These are phyloP conservation scores for Cybosia mesomella DNA, from an alignment of 2,888 invertebrate genomes.

Conservation along the genomic window DNA sequence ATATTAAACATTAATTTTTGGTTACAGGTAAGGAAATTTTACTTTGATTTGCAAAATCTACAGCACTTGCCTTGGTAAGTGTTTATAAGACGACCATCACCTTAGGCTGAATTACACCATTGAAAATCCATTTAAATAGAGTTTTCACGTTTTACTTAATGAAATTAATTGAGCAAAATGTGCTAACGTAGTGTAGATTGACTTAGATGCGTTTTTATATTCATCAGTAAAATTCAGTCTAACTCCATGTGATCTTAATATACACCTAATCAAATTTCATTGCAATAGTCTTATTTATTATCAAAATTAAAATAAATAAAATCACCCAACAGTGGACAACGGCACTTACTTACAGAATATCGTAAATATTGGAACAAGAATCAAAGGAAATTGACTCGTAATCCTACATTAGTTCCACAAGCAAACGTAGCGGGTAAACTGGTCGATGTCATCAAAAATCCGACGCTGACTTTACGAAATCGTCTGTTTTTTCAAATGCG, in stretches of 20 bases:
- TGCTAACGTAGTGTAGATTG: too few species aligned
- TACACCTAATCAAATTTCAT: too few species aligned
- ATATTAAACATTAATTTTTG: constrained; percentile 1
- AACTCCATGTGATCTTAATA: too few species aligned
- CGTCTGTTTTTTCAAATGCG: constrained; percentile 57
- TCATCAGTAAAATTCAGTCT: too few species aligned
- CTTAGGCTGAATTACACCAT: too few species aligned
- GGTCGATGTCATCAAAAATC: constrained; percentile 45
- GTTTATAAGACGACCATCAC: neutral
- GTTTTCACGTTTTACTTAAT: too few species aligned
- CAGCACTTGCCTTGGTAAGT: neutral
- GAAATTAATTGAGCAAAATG: too few species aligned
- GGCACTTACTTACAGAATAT: constrained; percentile 10
- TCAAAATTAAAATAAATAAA: neutral
- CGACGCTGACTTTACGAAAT: constrained; percentile 52
- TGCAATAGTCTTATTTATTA: too few species aligned
- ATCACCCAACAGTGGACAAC: neutral
- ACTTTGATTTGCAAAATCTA: neutral
- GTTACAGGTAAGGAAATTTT: constrained; percentile 20
- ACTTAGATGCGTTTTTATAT: too few species aligned
- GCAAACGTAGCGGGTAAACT: constrained; percentile 45
- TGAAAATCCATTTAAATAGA: too few species aligned
- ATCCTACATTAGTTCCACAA: constrained; percentile 39
- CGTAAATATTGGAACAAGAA: constrained; percentile 40
- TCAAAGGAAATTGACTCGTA: constrained; percentile 40